phyloP scores from a whole-genome alignment of 2,797 vertebrate genomes.

The Potorous gilbertii region DNA sequence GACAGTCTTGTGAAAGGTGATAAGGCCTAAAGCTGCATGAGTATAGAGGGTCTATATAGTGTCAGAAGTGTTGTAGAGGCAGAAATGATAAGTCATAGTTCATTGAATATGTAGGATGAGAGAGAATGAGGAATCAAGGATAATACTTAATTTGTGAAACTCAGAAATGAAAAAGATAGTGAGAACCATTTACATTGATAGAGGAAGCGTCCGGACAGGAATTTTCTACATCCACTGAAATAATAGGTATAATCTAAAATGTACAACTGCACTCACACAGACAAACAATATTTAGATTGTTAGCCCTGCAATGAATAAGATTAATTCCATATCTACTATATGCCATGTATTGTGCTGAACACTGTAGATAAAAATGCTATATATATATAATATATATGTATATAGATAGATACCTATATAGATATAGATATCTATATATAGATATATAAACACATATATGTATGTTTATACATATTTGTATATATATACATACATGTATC shows the following conservation, averaged over 20 bases:
- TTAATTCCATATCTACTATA: not conserved
- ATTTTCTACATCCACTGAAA: not conserved
- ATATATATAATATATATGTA: not conserved
- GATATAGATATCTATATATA: too few relatives aligned
- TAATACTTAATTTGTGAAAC: not conserved
- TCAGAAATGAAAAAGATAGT: not conserved
- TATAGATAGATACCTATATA: not conserved
- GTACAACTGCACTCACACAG: not conserved
- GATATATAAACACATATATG: not conserved
- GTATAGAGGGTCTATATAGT: accelerated
- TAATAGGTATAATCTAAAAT: not conserved
- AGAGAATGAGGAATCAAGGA: not conserved
- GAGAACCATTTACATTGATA: not conserved
- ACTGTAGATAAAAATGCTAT: not conserved
- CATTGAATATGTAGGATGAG: not conserved
- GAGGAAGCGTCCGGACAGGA: not conserved
- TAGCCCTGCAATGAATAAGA: not conserved
- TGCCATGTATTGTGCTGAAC: not conserved
- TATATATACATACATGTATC: too few relatives aligned
- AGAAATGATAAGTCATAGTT: not conserved
- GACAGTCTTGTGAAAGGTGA: not conserved
- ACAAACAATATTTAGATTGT: not conserved
- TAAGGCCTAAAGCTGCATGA: not conserved
- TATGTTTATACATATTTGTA: too few relatives aligned
- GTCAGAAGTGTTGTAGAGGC: not conserved